Evolutionary conservation across 2,888 invertebrate species (phyloP).

Genomic region (Lamproptera curius): DNA sequence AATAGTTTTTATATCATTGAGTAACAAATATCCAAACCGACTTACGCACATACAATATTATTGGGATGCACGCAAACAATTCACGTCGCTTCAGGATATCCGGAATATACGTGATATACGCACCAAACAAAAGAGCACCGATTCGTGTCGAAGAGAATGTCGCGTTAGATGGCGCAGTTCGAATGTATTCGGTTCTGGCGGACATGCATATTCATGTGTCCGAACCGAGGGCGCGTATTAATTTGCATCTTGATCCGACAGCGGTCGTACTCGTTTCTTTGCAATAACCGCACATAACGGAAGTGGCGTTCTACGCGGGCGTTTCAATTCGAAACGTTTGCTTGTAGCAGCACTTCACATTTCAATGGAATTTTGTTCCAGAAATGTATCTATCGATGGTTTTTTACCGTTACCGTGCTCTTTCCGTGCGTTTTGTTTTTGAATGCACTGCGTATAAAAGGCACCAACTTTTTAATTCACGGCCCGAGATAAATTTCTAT

Average conservation of each 20-base stretch:
- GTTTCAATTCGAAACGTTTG: slow-evolving; percentile 40
- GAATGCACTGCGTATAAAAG: background rate
- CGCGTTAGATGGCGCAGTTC: slow-evolving; percentile 39
- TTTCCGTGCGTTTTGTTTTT: background rate
- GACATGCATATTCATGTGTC: slow-evolving; percentile 72
- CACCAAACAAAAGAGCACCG: too few relatives aligned
- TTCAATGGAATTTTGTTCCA: slow-evolving; percentile 6
- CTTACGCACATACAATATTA: too few relatives aligned
- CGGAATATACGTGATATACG: too few relatives aligned
- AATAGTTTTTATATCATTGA: too few relatives aligned
- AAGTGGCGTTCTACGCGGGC: slow-evolving; percentile 36
- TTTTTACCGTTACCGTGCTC: slow-evolving; percentile 20
- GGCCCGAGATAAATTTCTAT: background rate
- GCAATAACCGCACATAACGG: slow-evolving; percentile 40
- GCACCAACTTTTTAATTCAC: background rate
- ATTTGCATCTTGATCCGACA: slow-evolving; percentile 69
- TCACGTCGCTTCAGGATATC: too few relatives aligned
- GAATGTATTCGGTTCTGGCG: slow-evolving; percentile 62
- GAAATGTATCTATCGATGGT: slow-evolving; percentile 20
- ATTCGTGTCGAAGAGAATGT: slow-evolving; percentile 28
- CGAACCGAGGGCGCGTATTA: slow-evolving; percentile 70
- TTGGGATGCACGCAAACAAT: too few relatives aligned
- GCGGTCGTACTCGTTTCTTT: slow-evolving; percentile 64
- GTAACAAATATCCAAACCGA: too few relatives aligned
- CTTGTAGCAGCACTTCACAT: slow-evolving; percentile 8